Conservation (phyloP, 2,888 invertebrate species). For the Ligdia adustata region DNA sequence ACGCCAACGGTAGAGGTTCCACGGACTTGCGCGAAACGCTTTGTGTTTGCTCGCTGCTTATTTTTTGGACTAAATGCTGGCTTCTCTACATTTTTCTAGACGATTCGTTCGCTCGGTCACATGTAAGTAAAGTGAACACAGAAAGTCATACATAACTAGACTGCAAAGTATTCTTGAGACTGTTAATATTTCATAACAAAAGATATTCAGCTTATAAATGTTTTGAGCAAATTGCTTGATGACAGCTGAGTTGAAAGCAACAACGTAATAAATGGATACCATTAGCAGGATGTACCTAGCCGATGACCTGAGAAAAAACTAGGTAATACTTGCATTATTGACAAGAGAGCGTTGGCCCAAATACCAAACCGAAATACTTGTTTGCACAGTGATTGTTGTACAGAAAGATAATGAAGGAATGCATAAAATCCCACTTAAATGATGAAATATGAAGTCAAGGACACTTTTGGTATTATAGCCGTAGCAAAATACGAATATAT, state of each 20-base stretch:
- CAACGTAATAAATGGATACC: conserved; percentile 34
- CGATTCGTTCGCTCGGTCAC: too few species aligned
- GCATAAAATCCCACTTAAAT: conserved; percentile 2
- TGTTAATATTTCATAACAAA: conserved; percentile 16
- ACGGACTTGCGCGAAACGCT: too few species aligned
- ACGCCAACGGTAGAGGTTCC: too few species aligned
- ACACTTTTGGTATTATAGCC: background rate
- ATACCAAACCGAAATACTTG: conserved; percentile 44
- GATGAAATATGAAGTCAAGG: background rate
- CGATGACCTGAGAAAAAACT: conserved; percentile 28
- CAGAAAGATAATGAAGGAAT: conserved; percentile 18
- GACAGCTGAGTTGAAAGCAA: conserved; percentile 24
- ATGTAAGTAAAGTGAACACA: too few species aligned
- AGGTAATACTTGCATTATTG: conserved; percentile 43
- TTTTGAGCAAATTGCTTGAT: conserved; percentile 29
- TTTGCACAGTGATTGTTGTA: conserved; percentile 24
- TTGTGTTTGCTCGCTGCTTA: too few species aligned
- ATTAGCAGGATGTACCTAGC: conserved; percentile 35
- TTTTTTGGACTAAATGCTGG: too few species aligned
- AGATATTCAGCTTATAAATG: conserved; percentile 8
- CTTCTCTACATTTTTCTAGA: too few species aligned
- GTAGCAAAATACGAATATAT: too few species aligned
- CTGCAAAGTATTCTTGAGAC: conserved; percentile 9
- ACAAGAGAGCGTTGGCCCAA: conserved; percentile 53
- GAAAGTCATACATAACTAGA: conserved; percentile 4